Base-by-base conservation (phyloP, 2,888 invertebrate genomes). In the Acholoe squamosa region DNA sequence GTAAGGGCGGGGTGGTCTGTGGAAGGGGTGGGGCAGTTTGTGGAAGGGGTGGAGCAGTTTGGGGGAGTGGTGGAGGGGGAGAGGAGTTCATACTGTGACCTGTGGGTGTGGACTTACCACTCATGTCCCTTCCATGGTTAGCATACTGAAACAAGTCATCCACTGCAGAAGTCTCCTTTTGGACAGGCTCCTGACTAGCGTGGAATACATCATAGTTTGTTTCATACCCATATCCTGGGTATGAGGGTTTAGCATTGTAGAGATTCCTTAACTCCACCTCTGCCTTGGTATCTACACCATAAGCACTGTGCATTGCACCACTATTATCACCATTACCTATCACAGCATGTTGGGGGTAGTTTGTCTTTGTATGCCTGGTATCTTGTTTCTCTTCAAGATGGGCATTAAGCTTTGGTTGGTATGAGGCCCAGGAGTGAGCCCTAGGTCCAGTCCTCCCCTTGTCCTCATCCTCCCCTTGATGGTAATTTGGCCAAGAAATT, bases 41-140 rank as follows among this genome's bases (percentile, higher is more conserved):
- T 28, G 89, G 61, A 0, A 67, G 52, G 28, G 86, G 86, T 54
- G 86, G 86, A 54, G 86, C 86, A 54, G 86, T 86, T n/a, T 86
- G 52, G 25, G 86, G 54, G 14, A 86, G 54, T 5, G 54, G 54
- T 25, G 86, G 54, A n/a, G 86, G 86, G 28, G 86, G 86, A 16
- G 43, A 51, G 25, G 43, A 51, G 54, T 52, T 54, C 19, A 22
- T 86, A n/a, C 10, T 56, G 28, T 31, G 56, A 19, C 86, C 86
- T 31, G 56, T 25, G 1, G 56, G 25, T 0, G 52, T 14, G 56
- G 28, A 28, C 31, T 56, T n/a, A n/a, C 86, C 54, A 28, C 54
- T 52, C 28, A 33, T 0, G 0, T 89, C 89, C 33, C 89, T 43
- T 54, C 52, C 31, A 12, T 84, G 33, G n/a, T 52, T 52, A 51